Evolutionary conservation across 2,797 vertebrate species (phyloP).

Genomic region (Gymnothorax reevesii): DNA sequence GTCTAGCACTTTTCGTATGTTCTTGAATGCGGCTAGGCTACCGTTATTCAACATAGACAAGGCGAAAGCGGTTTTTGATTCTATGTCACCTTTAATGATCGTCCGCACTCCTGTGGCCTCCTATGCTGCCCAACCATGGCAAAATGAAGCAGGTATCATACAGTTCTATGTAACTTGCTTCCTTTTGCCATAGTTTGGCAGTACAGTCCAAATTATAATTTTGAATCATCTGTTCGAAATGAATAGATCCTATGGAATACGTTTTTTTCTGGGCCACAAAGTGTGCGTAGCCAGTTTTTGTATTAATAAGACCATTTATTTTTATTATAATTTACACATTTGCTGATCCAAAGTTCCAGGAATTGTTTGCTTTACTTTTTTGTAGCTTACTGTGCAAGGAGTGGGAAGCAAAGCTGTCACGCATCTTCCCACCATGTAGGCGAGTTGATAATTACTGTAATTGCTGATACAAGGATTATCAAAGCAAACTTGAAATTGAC

Average conservation of each 20-base stretch:
- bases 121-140: too few relatives aligned
- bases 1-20: too few relatives aligned
- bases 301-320: neutral
- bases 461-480: conserved; percentile 14
- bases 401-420: neutral
- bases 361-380: neutral
- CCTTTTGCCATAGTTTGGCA: too few relatives aligned
- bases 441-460: neutral
- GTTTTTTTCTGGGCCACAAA: neutral
- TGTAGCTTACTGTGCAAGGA: neutral
- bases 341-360: neutral
- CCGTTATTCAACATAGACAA: too few relatives aligned
- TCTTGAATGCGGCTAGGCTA: too few relatives aligned
- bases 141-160: too few relatives aligned
- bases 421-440: neutral
- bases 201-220: neutral
- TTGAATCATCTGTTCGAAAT: neutral
- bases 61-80: too few relatives aligned
- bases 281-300: neutral
- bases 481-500: conserved; percentile 17
- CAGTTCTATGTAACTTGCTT: too few relatives aligned
- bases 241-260: neutral
- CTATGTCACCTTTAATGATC: too few relatives aligned
- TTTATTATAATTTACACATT: neutral
- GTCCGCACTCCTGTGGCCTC: too few relatives aligned